Percentiles rank a stretch among this genome's conserved stretches.
These are phyloP conservation scores for Fringilla coelebs DNA, from an alignment of 2,797 vertebrate genomes.

Conservation along the genomic window DNA sequence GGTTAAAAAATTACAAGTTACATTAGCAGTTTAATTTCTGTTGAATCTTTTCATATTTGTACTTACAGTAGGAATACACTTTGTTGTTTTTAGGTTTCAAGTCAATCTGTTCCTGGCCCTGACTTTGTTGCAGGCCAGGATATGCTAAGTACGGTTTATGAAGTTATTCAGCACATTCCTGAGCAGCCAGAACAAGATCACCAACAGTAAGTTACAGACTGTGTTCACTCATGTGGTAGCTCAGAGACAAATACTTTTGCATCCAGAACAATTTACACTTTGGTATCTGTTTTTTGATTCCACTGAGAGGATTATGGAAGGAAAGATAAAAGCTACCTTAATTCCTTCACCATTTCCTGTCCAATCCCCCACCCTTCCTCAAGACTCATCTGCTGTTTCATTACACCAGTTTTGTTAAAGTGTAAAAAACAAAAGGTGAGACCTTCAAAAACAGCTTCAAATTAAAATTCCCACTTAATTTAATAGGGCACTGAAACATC, in stretches of 20 bases:
- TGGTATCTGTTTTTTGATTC: background rate
- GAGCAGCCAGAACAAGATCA: slow-evolving; percentile 79
- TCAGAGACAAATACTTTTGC: background rate
- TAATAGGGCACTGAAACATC: background rate
- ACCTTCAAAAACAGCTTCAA: background rate
- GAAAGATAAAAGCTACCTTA: background rate
- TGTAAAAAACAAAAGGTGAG: background rate
- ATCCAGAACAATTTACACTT: background rate
- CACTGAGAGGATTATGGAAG: background rate
- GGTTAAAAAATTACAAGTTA: background rate
- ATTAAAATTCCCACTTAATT: background rate
- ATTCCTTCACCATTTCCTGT: background rate
- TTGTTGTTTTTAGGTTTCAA: slow-evolving; percentile 77
- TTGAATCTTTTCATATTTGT: background rate
- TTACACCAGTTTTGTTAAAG: background rate
- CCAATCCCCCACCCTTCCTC: background rate
- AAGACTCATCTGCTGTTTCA: background rate
- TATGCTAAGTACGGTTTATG: slow-evolving; percentile 88
- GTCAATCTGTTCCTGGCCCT: slow-evolving; percentile 74
- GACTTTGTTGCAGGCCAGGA: slow-evolving; percentile 78
- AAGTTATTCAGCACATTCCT: slow-evolving; percentile 91
- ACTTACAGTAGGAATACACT: background rate
- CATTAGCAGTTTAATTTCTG: background rate
- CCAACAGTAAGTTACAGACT: slow-evolving; percentile 75
- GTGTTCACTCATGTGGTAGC: accelerated